Conservation (phyloP, 2,113 vertebrate genomes). For the Cephalophus harveyi region DNA sequence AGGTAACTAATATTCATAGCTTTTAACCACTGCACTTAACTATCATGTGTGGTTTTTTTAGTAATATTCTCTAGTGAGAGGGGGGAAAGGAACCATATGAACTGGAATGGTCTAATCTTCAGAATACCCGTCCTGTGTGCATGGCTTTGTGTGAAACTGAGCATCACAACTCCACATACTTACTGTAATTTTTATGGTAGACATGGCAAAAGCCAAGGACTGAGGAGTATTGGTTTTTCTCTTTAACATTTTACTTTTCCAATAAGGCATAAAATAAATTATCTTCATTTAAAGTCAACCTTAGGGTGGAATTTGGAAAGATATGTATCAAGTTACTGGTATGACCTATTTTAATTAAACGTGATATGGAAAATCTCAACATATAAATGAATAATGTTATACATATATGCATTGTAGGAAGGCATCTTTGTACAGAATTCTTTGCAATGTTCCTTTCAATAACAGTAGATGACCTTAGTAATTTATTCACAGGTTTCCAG, state of each 20-base stretch:
- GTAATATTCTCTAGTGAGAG: neutral
- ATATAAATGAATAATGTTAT: neutral
- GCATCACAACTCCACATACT: neutral
- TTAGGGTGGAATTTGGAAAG: constrained; percentile 14
- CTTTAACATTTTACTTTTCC: constrained; percentile 31
- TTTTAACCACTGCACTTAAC: constrained; percentile 24
- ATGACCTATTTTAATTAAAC: neutral
- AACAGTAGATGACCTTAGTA: neutral
- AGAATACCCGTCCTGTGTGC: neutral
- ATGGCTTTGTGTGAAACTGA: constrained; percentile 3
- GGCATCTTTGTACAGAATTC: neutral
- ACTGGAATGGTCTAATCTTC: neutral
- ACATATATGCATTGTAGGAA: neutral
- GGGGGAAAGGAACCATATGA: neutral
- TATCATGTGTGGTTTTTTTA: neutral
- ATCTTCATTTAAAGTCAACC: neutral
- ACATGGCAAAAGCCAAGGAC: neutral
- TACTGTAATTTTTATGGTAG: neutral
- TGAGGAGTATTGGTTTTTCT: neutral
- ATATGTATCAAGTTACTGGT: neutral
- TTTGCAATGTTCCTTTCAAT: neutral
- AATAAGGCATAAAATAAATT: neutral
- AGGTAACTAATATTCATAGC: neutral
- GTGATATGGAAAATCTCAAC: neutral
- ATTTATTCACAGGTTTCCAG: constrained; percentile 1